These are phyloP conservation scores for Nannoperca australis DNA, from an alignment of 2,797 vertebrate species.

Conservation along the genomic window DNA sequence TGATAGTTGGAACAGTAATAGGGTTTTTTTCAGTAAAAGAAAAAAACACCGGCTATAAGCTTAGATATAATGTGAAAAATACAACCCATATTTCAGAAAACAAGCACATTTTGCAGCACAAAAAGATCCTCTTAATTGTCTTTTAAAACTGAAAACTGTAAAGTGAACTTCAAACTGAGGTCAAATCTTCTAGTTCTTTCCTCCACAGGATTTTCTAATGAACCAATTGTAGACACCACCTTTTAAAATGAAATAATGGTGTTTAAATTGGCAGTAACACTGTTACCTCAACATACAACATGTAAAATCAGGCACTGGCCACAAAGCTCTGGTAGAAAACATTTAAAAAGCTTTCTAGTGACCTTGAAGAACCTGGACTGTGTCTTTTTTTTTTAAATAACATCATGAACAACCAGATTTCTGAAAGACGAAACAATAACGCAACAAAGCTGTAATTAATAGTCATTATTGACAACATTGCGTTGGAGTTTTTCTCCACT, in stretches of 20 bases:
- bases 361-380: not conserved
- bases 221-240: not conserved
- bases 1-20: not conserved
- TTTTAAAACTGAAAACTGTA: not conserved
- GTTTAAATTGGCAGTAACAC: not conserved
- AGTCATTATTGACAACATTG: not conserved
- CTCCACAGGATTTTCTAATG: not conserved
- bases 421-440: not conserved
- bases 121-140: not conserved
- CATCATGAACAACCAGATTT: not conserved
- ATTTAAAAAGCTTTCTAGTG: not conserved
- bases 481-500: not conserved
- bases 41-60: too few species aligned
- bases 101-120: not conserved
- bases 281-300: not conserved
- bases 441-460: not conserved
- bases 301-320: too few species aligned
- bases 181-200: not conserved
- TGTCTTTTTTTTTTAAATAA: not conserved
- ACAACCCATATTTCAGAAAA: not conserved
- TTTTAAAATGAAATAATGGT: not conserved
- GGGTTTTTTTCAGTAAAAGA: too few species aligned
- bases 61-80: not conserved
- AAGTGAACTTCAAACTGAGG: not conserved
- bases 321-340: not conserved